Percentiles rank a stretch among this genome's conserved stretches.
Conservation (phyloP, 2,888 invertebrate species). For the Oligia strigilis region DNA sequence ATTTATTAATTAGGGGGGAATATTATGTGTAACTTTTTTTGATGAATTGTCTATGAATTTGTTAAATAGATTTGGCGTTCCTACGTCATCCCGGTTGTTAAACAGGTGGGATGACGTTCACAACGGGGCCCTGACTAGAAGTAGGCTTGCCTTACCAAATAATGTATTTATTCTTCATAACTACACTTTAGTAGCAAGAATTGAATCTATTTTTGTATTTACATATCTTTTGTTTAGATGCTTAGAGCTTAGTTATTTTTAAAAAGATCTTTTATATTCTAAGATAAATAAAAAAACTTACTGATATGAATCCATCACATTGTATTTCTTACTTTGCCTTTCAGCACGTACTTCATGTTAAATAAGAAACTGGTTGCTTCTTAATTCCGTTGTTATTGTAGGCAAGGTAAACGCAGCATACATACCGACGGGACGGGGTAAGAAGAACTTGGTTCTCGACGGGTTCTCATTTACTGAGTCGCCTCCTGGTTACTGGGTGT, state of each 20-base stretch:
- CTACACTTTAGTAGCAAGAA: conserved; percentile 16
- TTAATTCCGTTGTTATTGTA: conserved; percentile 66
- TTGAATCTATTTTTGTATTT: conserved; percentile 21
- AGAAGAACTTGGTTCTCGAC: conserved; percentile 77
- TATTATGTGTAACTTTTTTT: not conserved
- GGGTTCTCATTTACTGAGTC: conserved; percentile 80
- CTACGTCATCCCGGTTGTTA: conserved; percentile 14
- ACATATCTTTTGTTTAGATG: not conserved
- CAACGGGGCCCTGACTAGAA: not conserved
- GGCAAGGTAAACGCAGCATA: conserved; percentile 78
- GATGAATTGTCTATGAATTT: conserved; percentile 5
- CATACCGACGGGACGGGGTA: conserved; percentile 80
- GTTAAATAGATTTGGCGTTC: not conserved
- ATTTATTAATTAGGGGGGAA: not conserved
- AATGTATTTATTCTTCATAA: conserved; percentile 3
- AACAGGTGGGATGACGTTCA: not conserved
- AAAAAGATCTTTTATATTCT: not conserved
- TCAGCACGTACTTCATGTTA: conserved; percentile 1
- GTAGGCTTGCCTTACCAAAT: conserved; percentile 18
- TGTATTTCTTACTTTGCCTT: conserved; percentile 8
- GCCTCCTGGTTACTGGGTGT: conserved; percentile 75
- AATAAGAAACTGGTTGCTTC: conserved; percentile 15
- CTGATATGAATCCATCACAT: not conserved
- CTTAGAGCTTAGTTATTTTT: not conserved
- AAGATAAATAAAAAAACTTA: conserved; percentile 22